phyloP scores from a whole-genome alignment of 2,113 vertebrate species.

The Melanerpes formicivorus region DNA sequence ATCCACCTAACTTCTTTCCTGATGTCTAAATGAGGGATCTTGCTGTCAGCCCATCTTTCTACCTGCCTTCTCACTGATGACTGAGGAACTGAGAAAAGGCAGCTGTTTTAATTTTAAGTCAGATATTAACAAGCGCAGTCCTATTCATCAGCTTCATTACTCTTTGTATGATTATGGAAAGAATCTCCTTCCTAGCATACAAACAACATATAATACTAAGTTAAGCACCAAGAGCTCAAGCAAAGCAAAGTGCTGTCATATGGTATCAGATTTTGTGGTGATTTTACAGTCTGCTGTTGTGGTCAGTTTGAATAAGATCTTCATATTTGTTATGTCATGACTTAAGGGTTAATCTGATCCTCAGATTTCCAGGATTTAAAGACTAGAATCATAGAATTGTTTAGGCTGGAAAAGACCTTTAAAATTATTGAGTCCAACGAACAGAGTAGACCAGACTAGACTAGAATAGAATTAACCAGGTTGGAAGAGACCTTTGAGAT shows the following conservation, averaged over 20 bases:
- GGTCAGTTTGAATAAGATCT: background rate
- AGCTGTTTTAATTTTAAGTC: background rate
- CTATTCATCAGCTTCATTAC: background rate
- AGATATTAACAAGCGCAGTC: background rate
- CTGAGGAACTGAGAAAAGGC: background rate
- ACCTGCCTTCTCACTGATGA: background rate
- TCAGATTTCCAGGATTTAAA: background rate
- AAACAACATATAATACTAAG: background rate
- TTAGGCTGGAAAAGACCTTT: no score
- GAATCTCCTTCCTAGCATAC: background rate
- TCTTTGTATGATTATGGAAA: background rate
- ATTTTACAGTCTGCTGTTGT: background rate
- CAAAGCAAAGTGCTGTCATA: background rate
- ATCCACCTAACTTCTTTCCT: background rate
- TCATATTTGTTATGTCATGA: background rate
- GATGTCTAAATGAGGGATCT: background rate
- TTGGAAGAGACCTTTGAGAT: no score
- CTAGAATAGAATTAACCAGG: no score
- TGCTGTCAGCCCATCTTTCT: background rate
- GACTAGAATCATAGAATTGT: no score
- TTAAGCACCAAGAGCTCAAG: background rate
- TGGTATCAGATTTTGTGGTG: background rate
- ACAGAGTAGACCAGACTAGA: no score
- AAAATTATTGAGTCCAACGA: no score
- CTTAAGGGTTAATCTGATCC: background rate